A percentile compares a stretch with the other conserved stretches of the same genome.
Evolutionary conservation across 2,797 vertebrate species (phyloP).

Genomic region (Salarias fasciatus): DNA sequence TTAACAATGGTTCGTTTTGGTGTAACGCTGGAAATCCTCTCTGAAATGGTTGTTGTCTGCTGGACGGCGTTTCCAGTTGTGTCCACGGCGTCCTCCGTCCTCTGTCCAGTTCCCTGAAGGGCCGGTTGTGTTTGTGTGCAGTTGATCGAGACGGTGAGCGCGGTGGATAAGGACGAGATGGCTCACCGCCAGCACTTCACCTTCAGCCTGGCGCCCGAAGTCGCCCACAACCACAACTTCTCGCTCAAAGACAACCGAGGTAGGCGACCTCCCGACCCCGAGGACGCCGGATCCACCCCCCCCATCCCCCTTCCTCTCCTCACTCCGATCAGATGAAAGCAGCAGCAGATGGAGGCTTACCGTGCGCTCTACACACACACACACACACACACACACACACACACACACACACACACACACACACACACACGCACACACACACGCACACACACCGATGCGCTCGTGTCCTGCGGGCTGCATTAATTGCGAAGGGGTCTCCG

Average conservation of each 20-base stretch:
- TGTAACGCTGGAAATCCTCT: too few relatives aligned
- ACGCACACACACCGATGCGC: slow-evolving; percentile 30
- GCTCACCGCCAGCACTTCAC: slow-evolving; percentile 92
- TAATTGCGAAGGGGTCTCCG: slow-evolving; percentile 72
- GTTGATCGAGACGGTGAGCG: slow-evolving; percentile 93
- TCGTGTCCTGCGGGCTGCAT: slow-evolving; percentile 61
- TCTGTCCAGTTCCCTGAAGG: too few relatives aligned
- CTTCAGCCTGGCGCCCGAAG: slow-evolving; percentile 92
- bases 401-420: slow-evolving; percentile 23
- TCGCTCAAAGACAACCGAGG: slow-evolving; percentile 95
- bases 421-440: not conserved
- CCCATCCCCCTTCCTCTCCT: not conserved
- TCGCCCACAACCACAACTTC: slow-evolving; percentile 95
- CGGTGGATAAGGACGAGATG: slow-evolving; percentile 95
- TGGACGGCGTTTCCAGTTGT: too few relatives aligned
- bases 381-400: slow-evolving; percentile 32
- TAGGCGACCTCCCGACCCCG: slow-evolving; percentile 62
- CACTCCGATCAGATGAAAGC: slow-evolving; percentile 68
- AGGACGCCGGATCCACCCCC: accelerated
- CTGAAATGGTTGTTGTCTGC: too few relatives aligned
- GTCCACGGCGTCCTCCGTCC: too few relatives aligned
- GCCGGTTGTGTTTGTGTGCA: slow-evolving; percentile 62
- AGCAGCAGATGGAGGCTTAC: slow-evolving; percentile 70
- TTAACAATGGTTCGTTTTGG: too few relatives aligned
- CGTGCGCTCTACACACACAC: slow-evolving; percentile 37